Base-by-base conservation (phyloP, 2,113 vertebrate genomes). In the Oreochromis niloticus region DNA sequence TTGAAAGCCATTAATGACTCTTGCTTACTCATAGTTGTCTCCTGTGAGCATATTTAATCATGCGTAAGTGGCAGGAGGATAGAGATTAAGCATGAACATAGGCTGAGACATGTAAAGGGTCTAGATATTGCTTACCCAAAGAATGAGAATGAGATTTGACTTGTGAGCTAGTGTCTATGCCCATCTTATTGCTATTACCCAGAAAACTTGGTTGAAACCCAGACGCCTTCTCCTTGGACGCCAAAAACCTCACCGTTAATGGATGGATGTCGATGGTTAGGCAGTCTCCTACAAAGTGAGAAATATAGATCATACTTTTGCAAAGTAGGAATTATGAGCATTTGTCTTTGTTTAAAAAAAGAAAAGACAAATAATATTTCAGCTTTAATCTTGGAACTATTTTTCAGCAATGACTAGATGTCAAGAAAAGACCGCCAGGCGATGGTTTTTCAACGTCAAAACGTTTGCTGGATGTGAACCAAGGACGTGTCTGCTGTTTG, bases 41-140 rank as follows among this genome's bases (percentile, higher is more conserved):
- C 85, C 88, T 94, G 92, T 94, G 93, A 95, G 92, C 88, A 86
- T 68, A 87, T 91, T 59, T 93, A 92, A 93, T 94, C 89, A 90
- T 89, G 87, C 79, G 83, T 84, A n/a, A 83, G 73, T 78, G 89
- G 83, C 90, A 61, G 80, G 87, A 93, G 92, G 88, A 84, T 88
- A 36, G 88, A 90, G 85, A 92, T 93, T 92, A 91, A 50, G 82
- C 82, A 75, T 71, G 83, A 92, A 80, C 88, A 83, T 82, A 82
- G 83, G 30, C 56, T 82, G 83, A 91, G 87, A 87, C 83, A 89
- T 91, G 81, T 91, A 86, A 85, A 54, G 79, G 17, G 83, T 1
- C 80, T 54, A 17, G 85, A 78, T 86, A 90, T 85, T 89, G 80
- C 84, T 90, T 89, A 87, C 85, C 83, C 57, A 82, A 52, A 91